Base-by-base conservation (phyloP, 2,797 vertebrate species). In the Spinus olivaceus region DNA sequence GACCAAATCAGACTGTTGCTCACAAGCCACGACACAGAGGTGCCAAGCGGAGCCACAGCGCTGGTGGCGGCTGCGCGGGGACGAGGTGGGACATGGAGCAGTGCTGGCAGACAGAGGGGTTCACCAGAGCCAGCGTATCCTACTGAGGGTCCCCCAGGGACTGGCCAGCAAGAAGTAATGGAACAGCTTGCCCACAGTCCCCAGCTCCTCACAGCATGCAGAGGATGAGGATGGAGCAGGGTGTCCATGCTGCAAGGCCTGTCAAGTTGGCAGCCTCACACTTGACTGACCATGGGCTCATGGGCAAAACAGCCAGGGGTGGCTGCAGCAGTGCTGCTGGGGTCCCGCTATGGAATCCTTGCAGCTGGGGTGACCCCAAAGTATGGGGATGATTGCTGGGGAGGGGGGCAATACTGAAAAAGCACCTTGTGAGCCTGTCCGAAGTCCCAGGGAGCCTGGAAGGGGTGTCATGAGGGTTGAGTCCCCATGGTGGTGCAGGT, bases 21-120 rank as follows among this genome's bases (percentile, higher is more conserved):
- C 84, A 88, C 54, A 95, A 94, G 85, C 83, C 73, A 83, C 44
- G 7, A 94, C 78, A 92, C 83, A 56, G 46, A 73, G 64, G 86
- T 61, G 82, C 88, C 71, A 91, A 95, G 86, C 56, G 1, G 69
- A 84, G 57, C 80, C 59, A 41, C 42, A 24, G 81, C 80, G 65
- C 42, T 0, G 0, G 18, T 10, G 13, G 76, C 3, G 0, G 79
- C 61, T 63, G 66, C 0, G 0, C 0, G 0, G 35, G 50, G 54
- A 44, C 0, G 1, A 78, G 46, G 49, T 0, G 1, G 77, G 73
- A 50, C 1, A 4, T 0, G 1, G 66, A 79, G 64, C 70, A 66
- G 66, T 0, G 2, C 76, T 23, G 51, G 70, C 76, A 71, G 30
- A 18, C n/a, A 39, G 61, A 46, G 37, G 51, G 59, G 39, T 8